Conservation (phyloP, 2,797 vertebrate genomes). For the Acanthornis magna region DNA sequence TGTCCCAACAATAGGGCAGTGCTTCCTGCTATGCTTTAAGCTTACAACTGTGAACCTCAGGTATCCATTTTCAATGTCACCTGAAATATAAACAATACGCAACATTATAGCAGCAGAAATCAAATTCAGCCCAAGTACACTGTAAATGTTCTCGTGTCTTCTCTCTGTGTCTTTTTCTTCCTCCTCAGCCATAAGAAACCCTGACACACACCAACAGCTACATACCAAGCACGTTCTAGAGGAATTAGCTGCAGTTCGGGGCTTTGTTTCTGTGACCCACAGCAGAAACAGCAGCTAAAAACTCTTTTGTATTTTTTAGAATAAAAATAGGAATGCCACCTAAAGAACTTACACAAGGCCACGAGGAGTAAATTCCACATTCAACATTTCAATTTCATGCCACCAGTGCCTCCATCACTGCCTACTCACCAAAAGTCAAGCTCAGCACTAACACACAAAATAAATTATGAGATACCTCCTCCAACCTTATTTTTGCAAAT, state of each 20-base stretch:
- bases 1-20: conserved; percentile 74
- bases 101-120: background rate
- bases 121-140: background rate
- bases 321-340: background rate
- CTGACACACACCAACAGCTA: background rate
- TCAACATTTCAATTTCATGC: background rate
- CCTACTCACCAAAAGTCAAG: background rate
- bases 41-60: conserved; percentile 79
- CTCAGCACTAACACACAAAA: background rate
- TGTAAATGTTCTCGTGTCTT: background rate
- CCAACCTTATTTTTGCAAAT: background rate
- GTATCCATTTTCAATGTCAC: conserved; percentile 77
- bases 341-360: background rate
- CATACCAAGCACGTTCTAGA: background rate
- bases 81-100: conserved; percentile 69
- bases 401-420: background rate
- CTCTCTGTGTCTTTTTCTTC: background rate
- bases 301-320: too few species aligned
- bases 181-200: background rate
- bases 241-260: background rate
- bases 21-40: conserved; percentile 68
- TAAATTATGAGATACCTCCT: background rate
- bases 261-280: background rate
- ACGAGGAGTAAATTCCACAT: background rate
- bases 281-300: background rate